phyloP scores from a whole-genome alignment of 1,140 invertebrate species.

The Bombus terrestris region DNA sequence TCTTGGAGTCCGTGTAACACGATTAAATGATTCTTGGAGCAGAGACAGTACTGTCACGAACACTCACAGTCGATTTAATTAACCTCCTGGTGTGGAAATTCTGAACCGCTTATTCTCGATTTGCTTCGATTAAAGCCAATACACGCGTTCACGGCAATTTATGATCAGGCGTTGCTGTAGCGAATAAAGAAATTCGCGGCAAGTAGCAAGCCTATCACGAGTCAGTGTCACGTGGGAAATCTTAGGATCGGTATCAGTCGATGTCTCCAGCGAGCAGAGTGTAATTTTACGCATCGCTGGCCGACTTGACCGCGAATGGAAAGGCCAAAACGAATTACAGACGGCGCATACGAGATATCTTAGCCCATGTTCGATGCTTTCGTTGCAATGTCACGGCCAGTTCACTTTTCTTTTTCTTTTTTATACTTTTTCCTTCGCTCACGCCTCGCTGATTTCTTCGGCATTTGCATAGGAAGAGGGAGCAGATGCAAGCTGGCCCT shows the following conservation, averaged over 20 bases:
- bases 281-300: slow-evolving; percentile 66
- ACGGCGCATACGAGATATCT: slow-evolving; percentile 1
- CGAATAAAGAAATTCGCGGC: slow-evolving; percentile 35
- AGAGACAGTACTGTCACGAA: too few relatives aligned
- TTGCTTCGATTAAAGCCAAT: too few relatives aligned
- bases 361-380: slow-evolving; percentile 26
- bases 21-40: too few relatives aligned
- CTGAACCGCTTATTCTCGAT: not conserved
- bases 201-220: slow-evolving; percentile 21
- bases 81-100: not conserved
- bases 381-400: slow-evolving; percentile 31
- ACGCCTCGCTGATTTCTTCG: not conserved
- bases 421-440: not conserved
- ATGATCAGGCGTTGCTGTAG: slow-evolving; percentile 16
- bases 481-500: too few relatives aligned
- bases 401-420: not conserved
- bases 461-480: not conserved
- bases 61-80: too few relatives aligned
- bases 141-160: slow-evolving; percentile 30
- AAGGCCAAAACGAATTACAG: slow-evolving; percentile 32
- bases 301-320: slow-evolving; percentile 22
- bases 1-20: too few relatives aligned
- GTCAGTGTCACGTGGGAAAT: slow-evolving; percentile 63
- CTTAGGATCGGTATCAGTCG: slow-evolving; percentile 52
- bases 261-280: slow-evolving; percentile 36